Evolutionary conservation across 1,140 invertebrate species (phyloP), one percentile per base, ranked within the genome.

Genomic region (Halictus rubicundus): DNA sequence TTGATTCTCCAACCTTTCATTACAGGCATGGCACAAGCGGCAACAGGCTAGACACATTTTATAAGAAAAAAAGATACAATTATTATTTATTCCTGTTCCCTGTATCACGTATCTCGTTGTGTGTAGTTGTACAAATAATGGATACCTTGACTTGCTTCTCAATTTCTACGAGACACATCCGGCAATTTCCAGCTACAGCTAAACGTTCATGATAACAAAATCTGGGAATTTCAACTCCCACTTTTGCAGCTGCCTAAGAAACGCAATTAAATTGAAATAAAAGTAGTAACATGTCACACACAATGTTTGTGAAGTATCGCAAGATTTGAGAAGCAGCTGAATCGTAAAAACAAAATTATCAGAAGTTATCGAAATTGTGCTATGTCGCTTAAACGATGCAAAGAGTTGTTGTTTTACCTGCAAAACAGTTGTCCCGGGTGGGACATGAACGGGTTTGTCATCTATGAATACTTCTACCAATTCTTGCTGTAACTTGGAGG

Each of bases 81-180:
- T 71, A 23, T 52, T 63, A 68, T 37, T 32, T 0, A 54, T 39
- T 12, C 12, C 27, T 49, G 23, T 23, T 14, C 52, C 63, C 16
- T 3, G 46, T 52, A 64, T 57, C 4, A 0, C 21, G 7, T 10
- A 25, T 21, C 7, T 0, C 52, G 8, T 27, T 19, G 5, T 39
- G 14, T 19, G 5, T 39, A 19, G 52, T 8, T 16, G 49, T 37
- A 12, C 39, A 70, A 21, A 39, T 27, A 54, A 32, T 21, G 21
- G 32, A 68, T 79, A 96, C 96, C 94, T 98, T 97, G 4, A 96
- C 93, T 63, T 96, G 96, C 91, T 99, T 99, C 94, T 99, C 99
- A 54, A 99, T 98, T 94, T 99, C 99, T 1, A 99, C 99, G 8
- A 99, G 94, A 94, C 99, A 99, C 99, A 99, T 99, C 82, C 99